A percentile compares a stretch with the other conserved stretches of the same genome.
These are phyloP conservation scores for Stomatorhinus ivindoensis DNA, from an alignment of 2,113 vertebrate genomes.

Conservation along the genomic window DNA sequence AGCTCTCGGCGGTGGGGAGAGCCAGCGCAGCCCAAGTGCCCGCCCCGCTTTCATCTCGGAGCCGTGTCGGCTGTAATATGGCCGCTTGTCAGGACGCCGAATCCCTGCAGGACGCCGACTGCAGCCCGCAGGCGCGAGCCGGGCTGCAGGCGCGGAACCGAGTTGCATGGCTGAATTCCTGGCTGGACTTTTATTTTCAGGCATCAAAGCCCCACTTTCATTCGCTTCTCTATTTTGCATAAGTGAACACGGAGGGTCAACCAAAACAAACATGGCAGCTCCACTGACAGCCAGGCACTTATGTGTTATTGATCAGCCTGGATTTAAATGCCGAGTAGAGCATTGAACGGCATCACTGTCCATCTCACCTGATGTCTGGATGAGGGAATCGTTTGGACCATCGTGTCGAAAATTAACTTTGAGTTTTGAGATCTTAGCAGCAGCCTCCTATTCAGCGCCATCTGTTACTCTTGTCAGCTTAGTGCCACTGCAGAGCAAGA, in stretches of 20 bases:
- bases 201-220: constrained; percentile 28
- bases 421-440: neutral
- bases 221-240: constrained; percentile 7
- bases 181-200: constrained; percentile 31
- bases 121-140: constrained; percentile 15
- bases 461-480: neutral
- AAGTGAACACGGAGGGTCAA: neutral
- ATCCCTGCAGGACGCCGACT: constrained; percentile 18
- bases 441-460: neutral
- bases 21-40: constrained; percentile 58
- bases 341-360: neutral
- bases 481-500: neutral
- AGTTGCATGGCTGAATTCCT: neutral
- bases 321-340: neutral
- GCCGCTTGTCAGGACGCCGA: constrained; percentile 51
- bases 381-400: neutral
- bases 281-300: neutral
- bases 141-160: neutral
- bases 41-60: constrained; percentile 60
- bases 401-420: neutral
- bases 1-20: constrained; percentile 56
- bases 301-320: neutral
- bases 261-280: neutral
- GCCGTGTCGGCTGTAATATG: constrained; percentile 54
- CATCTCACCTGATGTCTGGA: neutral